phyloP scores from a whole-genome alignment of 2,797 vertebrate genomes.

The Echeneis naucrates region DNA sequence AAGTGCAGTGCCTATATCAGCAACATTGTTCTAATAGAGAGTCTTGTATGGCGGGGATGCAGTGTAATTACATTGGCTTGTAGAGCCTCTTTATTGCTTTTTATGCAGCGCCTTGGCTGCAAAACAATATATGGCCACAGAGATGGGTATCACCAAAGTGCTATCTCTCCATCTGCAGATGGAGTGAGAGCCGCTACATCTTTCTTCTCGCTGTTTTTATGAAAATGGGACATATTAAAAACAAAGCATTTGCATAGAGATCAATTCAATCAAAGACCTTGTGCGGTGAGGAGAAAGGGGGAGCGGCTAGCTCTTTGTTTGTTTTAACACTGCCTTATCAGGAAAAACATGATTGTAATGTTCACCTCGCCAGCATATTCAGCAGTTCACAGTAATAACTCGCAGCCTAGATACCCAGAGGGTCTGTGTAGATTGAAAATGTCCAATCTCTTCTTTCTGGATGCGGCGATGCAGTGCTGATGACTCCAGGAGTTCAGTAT shows the following conservation, averaged over 20 bases:
- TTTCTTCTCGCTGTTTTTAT: conserved; percentile 66
- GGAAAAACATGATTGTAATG: conserved; percentile 80
- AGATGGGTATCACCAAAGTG: conserved; percentile 70
- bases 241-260: conserved; percentile 78
- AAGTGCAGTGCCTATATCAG: conserved; percentile 54
- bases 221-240: conserved; percentile 80
- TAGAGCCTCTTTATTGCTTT: conserved; percentile 80
- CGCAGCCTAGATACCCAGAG: conserved; percentile 69
- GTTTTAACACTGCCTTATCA: conserved; percentile 79
- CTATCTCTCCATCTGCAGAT: conserved; percentile 75
- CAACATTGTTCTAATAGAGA: conserved; percentile 76
- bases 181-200: conserved; percentile 54
- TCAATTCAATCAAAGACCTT: conserved; percentile 78
- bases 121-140: conserved; percentile 70
- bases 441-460: conserved; percentile 73
- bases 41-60: conserved; percentile 61
- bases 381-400: conserved; percentile 77
- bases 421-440: conserved; percentile 75
- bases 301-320: conserved; percentile 64
- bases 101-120: conserved; percentile 66
- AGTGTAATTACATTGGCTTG: conserved; percentile 82
- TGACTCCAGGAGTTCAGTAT: conserved; percentile 54
- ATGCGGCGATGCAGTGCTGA: conserved; percentile 60
- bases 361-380: conserved; percentile 73
- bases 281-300: conserved; percentile 51